Percentiles rank a stretch among this genome's conserved stretches.
Conservation (phyloP, 2,113 vertebrate genomes). For the Thalassoma bifasciatum region DNA sequence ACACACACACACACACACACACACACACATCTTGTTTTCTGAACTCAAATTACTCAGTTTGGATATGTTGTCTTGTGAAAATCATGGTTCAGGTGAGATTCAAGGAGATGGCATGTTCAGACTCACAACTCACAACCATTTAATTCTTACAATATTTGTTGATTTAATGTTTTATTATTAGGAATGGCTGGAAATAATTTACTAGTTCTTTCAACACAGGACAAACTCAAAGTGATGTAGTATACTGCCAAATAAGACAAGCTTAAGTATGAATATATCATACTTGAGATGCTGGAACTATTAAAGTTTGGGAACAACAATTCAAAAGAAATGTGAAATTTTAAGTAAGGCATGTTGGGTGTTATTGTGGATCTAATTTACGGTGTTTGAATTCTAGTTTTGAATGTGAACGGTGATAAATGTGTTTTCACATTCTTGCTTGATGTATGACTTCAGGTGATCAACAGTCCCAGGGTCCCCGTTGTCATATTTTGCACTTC, state of each 20-base stretch:
- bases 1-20: background rate
- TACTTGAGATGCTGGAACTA: background rate
- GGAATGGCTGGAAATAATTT: background rate
- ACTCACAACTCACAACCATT: background rate
- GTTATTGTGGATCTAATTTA: too few relatives aligned
- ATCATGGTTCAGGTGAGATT: background rate
- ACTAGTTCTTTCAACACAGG: background rate
- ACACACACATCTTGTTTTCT: constrained; percentile 6
- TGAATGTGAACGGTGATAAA: background rate
- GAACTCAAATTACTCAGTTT: background rate
- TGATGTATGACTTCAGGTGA: too few relatives aligned
- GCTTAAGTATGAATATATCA: background rate
- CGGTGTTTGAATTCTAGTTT: too few relatives aligned
- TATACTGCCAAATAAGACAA: background rate
- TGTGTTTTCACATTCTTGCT: too few relatives aligned
- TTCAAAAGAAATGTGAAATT: background rate
- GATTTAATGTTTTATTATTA: background rate
- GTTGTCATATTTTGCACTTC: too few relatives aligned
- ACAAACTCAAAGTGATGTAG: background rate
- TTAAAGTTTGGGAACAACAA: background rate
- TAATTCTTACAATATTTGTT: too few relatives aligned
- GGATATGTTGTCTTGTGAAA: background rate
- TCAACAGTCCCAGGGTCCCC: too few relatives aligned
- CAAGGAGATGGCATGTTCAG: background rate
- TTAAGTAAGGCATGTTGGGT: background rate